Evolutionary conservation across 64 coral and sea anemone genomes (phyloP), one percentile per base, ranked within the genome.

Genomic region (Catalaphyllia jardinei): DNA sequence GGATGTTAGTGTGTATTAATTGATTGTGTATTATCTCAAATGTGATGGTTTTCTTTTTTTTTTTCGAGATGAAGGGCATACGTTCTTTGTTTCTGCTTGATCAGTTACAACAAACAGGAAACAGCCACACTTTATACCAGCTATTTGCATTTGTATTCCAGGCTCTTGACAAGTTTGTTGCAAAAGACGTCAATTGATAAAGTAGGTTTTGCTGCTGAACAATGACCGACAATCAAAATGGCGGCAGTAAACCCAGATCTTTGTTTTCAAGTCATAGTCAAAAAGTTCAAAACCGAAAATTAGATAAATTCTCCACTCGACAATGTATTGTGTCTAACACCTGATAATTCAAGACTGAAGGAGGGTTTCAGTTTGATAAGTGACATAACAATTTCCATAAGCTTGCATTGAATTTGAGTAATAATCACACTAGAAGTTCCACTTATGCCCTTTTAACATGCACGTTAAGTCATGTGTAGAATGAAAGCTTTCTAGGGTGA

Each of bases 351-450:
- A 6, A 69, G 24, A 0, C 25, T 10, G 10, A 9, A 27, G 24
- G 22, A 69, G 1, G 19, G 20, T 24, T 24, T 27, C 25, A 10
- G 24, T 69, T 29, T 29, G 22, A 69, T 69, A 24, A 69, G 22
- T 69, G 65, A 27, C 29, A 69, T 25, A 27, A 69, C 65, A 27
- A 67, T 8, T 10, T 57, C 10, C 54, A 57, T 25, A 19, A 69
- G 65, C 65, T 69, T 69, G 6, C 42, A 46, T 46, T 35, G 24
- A 24, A 22, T 24, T 28, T 25, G 65, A 69, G 62, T 65, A 24
- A 49, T 51, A 78, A 83, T 39, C 22, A 61, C 80, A 13, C 80
- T 69, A 24, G 61, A 83, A 83, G 67, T 65, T 52, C 39, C 42
- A 50, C 49, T 27, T 54, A 50, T 55, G 76, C 10, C 9, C 22